Evolutionary conservation across 1,140 invertebrate species (phyloP), one percentile per base, ranked within the genome.

Genomic region (Heliconius himera): DNA sequence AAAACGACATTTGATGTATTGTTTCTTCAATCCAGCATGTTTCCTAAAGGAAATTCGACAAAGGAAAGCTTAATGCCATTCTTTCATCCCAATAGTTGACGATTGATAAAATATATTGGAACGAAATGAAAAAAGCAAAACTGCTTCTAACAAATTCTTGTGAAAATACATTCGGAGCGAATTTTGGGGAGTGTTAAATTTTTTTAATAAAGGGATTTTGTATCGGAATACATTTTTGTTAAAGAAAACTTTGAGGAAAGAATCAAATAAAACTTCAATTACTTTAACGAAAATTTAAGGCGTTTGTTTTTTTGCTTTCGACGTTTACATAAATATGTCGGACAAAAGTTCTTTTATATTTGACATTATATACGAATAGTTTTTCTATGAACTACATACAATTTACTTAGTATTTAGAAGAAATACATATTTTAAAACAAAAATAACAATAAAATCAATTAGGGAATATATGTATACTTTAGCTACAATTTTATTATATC

Each of bases 1-100:
- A 80, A 80, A 80, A 76, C 70, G 80, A 83, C 79, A 78, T 83
- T 81, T 83, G 78, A 78, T 83, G 76, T 83, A 81, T 78, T 83
- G 76, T 81, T 74, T 81, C 76, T 78, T 78, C 72, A 76, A 81
- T 81, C 74, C 54, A 51, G 79, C 77, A 78, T 81, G 80, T 78
- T 79, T 78, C 72, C 46, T 71, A 46, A 49, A 76, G 77, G 66
- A 73, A 80, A 73, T 81, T 79, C 74, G 77, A 76, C 77, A 76
- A 75, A 76, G 73, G 66, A 73, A 75, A 74, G 73, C 70, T 74
- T 83, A 84, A 84, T 83, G 80, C 79, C 73, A 74, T 83, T 82
- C 81, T 83, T 81, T 82, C 77, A 77, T 79, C 72, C 76, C 36
- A 60, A 72, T 71, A 70, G 77, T 75, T 84, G 76, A 82, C 81